phyloP scores from a whole-genome alignment of 2,888 invertebrate genomes.

The Cybosia mesomella region DNA sequence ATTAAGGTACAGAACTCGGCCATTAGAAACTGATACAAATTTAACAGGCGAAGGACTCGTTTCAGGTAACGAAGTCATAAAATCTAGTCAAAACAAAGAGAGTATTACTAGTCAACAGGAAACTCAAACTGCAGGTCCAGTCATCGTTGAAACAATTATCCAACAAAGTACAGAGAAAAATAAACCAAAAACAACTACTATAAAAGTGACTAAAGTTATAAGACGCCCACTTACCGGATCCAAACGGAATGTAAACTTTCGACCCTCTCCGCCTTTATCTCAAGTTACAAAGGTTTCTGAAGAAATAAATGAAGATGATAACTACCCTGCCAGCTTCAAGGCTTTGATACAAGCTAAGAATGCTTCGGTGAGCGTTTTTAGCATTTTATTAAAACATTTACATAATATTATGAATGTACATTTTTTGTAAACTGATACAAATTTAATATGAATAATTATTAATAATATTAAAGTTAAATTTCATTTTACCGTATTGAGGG shows the following conservation, averaged over 20 bases:
- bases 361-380: constrained; percentile 74
- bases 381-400: constrained; percentile 20
- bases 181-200: constrained; percentile 62
- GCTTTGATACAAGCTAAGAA: constrained; percentile 88
- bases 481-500: background rate
- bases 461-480: background rate
- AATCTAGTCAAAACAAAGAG: constrained; percentile 78
- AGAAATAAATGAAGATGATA: constrained; percentile 88
- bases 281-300: constrained; percentile 66
- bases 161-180: constrained; percentile 67
- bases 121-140: constrained; percentile 57
- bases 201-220: constrained; percentile 68
- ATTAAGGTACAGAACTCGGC: constrained; percentile 72
- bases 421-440: background rate
- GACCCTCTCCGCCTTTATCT: constrained; percentile 53
- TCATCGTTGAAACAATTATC: constrained; percentile 57
- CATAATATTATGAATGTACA: constrained; percentile 3
- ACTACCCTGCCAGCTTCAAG: constrained; percentile 89
- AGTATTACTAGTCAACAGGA: constrained; percentile 74
- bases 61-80: constrained; percentile 65
- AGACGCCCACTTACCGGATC: constrained; percentile 66
- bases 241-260: constrained; percentile 60
- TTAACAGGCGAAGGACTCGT: constrained; percentile 74
- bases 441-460: background rate
- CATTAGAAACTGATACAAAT: constrained; percentile 76